Base-by-base conservation (phyloP, 2,797 vertebrate genomes). In the Protonibea diacanthus region DNA sequence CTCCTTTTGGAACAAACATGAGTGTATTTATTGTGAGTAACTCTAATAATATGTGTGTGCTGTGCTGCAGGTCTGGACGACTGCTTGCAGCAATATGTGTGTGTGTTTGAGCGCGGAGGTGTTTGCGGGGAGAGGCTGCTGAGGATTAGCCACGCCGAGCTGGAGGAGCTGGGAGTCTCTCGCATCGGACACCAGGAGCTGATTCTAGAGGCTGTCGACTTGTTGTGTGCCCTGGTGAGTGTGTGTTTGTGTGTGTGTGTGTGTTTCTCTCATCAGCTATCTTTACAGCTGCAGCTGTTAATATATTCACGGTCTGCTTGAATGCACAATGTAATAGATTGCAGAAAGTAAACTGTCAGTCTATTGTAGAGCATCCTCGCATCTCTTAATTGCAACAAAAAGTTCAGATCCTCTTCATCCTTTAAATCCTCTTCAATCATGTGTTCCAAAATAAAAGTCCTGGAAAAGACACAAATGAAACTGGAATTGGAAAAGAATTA, bases 111-210 rank as follows among this genome's bases (percentile, higher is more conserved):
- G 87, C 95, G 96, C 21, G 97, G 97, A 84, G 98, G 97, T 83
- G 98, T 99, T 69, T 97, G 97, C 57, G 98, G 98, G 0, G 98
- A 99, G 92, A 95, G 98, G 80, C 94, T 99, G 82, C 95, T 99
- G 55, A 96, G 97, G 68, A 99, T 99, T 83, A 98, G 97, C 83
- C 98, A 99, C 83, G 97, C 97, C 60, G 98, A 99, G 86, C 95
- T 99, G 73, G 98, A 99, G 92, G 98, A 99, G 88, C 95, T 99
- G 80, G 98, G 98, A 17, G 97, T 99, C 45, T 97, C 97, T 61
- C 96, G 98, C 59, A 99, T 99, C 72, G 98, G 98, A 73, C 98
- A 99, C 91, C 98, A 99, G 94, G 98, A 99, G 79, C 97, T 99
- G 78, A 99, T 99, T 71, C 94, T 99, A 90, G 98, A 99, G 93